These are phyloP conservation scores for Didymodactylos carnosus DNA, from an alignment of 2,888 invertebrate species.

Conservation along the genomic window DNA sequence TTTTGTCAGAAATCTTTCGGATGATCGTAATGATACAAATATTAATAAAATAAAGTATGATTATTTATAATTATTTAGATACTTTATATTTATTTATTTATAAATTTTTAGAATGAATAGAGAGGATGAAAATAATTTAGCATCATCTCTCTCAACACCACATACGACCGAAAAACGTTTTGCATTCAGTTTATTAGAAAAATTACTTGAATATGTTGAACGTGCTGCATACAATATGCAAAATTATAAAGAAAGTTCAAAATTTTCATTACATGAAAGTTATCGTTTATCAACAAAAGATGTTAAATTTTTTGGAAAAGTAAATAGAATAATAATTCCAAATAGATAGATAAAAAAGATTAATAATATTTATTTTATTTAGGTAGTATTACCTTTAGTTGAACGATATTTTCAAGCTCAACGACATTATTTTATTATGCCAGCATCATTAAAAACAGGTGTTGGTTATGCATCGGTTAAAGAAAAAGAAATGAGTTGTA, in stretches of 20 bases:
- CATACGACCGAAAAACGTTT: conserved; percentile 43
- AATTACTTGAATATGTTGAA: conserved; percentile 83
- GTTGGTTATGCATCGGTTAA: conserved; percentile 66
- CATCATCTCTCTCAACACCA: neutral
- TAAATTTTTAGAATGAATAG: neutral
- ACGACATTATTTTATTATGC: conserved; percentile 77
- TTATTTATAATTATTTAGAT: neutral
- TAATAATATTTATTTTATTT: conserved; percentile 9
- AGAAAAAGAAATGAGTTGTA: conserved; percentile 97
- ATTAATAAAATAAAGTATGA: neutral
- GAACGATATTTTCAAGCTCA: conserved; percentile 97
- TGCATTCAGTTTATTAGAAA: conserved; percentile 85
- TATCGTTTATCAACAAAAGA: conserved; percentile 60
- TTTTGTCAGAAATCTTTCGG: too few relatives aligned
- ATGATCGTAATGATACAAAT: too few relatives aligned
- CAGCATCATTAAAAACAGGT: conserved; percentile 20
- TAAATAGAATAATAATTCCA: conserved; percentile 26
- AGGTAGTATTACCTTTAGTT: conserved; percentile 84
- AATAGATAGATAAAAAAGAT: neutral
- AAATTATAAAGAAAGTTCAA: conserved; percentile 47
- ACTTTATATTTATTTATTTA: neutral
- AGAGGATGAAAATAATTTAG: neutral
- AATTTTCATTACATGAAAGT: conserved; percentile 65
- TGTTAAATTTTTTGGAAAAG: conserved; percentile 98
- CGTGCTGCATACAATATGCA: conserved; percentile 92